Percentiles rank a stretch among this genome's conserved stretches.
Evolutionary conservation across 2,888 invertebrate species (phyloP).

Genomic region (Psylliodes chrysocephalus): DNA sequence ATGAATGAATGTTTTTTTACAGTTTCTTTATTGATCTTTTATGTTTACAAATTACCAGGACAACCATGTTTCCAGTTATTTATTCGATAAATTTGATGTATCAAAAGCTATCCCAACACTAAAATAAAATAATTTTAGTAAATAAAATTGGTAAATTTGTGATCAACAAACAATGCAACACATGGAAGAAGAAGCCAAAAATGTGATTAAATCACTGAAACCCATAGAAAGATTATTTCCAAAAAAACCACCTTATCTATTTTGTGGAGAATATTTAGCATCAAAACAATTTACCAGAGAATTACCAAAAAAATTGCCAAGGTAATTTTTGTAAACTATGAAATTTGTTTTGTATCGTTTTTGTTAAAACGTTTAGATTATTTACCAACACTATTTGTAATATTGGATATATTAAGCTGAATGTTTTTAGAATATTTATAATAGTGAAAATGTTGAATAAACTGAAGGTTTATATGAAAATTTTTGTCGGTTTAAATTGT

Average conservation of each 20-base stretch:
- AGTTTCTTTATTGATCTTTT: too few species aligned
- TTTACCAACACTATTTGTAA: too few species aligned
- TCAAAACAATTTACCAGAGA: slow-evolving; percentile 6
- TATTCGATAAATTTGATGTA: not conserved
- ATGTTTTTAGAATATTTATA: too few species aligned
- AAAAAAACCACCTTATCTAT: not conserved
- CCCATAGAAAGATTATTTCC: slow-evolving; percentile 9
- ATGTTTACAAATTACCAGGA: not conserved
- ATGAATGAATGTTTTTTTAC: too few species aligned
- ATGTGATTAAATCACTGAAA: not conserved
- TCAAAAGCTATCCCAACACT: too few species aligned
- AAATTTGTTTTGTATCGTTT: too few species aligned
- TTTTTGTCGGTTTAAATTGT: too few species aligned
- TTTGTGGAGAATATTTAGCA: slow-evolving; percentile 9
- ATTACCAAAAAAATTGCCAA: not conserved
- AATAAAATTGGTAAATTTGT: not conserved
- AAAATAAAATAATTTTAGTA: not conserved
- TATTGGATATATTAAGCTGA: too few species aligned
- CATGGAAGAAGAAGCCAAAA: not conserved
- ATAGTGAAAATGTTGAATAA: too few species aligned
- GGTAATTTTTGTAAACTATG: slow-evolving; percentile 8
- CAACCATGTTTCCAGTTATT: not conserved
- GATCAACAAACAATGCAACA: not conserved
- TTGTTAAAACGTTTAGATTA: too few species aligned
- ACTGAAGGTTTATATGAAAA: too few species aligned